Evolutionary conservation across 2,888 invertebrate genomes (phyloP).

Genomic region (Doris montereyensis): DNA sequence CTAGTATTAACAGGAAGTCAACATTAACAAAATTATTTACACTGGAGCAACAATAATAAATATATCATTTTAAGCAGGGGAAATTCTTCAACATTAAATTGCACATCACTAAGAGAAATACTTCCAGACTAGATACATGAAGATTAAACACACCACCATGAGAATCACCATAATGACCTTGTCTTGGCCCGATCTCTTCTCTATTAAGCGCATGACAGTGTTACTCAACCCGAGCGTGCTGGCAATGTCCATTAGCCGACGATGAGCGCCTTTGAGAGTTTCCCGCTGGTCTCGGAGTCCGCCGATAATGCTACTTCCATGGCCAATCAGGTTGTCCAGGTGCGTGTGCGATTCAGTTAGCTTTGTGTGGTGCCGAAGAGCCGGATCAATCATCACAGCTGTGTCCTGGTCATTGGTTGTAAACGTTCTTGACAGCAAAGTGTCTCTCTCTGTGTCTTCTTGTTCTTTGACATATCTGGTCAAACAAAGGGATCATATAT

Average conservation of each 20-base stretch:
- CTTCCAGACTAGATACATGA: slow-evolving; percentile 84
- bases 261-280: slow-evolving; percentile 89
- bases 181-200: slow-evolving; percentile 88
- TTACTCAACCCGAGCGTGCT: slow-evolving; percentile 94
- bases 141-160: slow-evolving; percentile 85
- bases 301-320: slow-evolving; percentile 83
- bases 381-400: slow-evolving; percentile 88
- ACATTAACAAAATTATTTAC: no score
- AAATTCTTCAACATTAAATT: no score
- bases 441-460: slow-evolving; percentile 87
- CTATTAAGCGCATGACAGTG: slow-evolving; percentile 94
- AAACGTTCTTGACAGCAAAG: slow-evolving; percentile 81
- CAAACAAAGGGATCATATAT: no score
- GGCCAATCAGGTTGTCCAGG: slow-evolving; percentile 87
- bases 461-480: slow-evolving; percentile 78
- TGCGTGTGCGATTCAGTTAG: slow-evolving; percentile 85
- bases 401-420: slow-evolving; percentile 82
- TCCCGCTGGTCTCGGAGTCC: slow-evolving; percentile 87
- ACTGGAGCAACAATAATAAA: no score
- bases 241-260: slow-evolving; percentile 88
- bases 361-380: slow-evolving; percentile 85
- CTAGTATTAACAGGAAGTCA: no score
- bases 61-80: no score
- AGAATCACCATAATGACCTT: slow-evolving; percentile 90
- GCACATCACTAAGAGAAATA: slow-evolving; percentile 73